Evolutionary conservation across 2,797 vertebrate species (phyloP).

Genomic region (Darevskia nairensis): DNA sequence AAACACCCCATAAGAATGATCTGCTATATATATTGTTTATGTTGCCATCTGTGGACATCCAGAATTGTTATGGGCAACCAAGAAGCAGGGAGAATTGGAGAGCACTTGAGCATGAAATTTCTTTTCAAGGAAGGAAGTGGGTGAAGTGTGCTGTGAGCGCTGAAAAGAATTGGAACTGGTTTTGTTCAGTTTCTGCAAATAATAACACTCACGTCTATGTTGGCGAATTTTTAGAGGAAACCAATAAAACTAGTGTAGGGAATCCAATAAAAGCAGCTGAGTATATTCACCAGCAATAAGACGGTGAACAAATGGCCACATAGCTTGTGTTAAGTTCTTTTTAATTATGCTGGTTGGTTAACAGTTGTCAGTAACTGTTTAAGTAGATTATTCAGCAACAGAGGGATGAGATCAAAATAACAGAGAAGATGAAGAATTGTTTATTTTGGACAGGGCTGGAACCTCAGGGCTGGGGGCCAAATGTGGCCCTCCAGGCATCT

Average conservation of each 20-base stretch:
- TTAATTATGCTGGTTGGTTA: background rate
- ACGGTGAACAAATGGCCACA: background rate
- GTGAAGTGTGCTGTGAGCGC: background rate
- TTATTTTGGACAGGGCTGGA: no score
- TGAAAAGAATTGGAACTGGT: background rate
- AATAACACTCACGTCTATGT: background rate
- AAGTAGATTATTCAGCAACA: background rate
- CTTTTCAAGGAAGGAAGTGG: constrained; percentile 4
- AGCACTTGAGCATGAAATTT: constrained; percentile 26
- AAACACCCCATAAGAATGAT: background rate
- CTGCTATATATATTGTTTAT: background rate
- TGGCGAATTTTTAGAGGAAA: constrained; percentile 7
- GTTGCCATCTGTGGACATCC: constrained; percentile 8
- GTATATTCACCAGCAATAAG: background rate
- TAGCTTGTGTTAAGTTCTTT: background rate
- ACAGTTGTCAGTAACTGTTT: background rate
- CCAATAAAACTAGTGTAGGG: background rate
- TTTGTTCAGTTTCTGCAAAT: background rate
- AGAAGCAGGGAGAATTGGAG: constrained; percentile 6
- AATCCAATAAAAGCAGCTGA: background rate
- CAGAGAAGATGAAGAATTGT: background rate
- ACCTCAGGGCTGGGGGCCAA: no score
- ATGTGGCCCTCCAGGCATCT: no score
- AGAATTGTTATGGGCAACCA: constrained; percentile 15
- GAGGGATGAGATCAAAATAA: background rate